phyloP scores from a whole-genome alignment of 2,888 invertebrate genomes.

The Xylophagus ater region DNA sequence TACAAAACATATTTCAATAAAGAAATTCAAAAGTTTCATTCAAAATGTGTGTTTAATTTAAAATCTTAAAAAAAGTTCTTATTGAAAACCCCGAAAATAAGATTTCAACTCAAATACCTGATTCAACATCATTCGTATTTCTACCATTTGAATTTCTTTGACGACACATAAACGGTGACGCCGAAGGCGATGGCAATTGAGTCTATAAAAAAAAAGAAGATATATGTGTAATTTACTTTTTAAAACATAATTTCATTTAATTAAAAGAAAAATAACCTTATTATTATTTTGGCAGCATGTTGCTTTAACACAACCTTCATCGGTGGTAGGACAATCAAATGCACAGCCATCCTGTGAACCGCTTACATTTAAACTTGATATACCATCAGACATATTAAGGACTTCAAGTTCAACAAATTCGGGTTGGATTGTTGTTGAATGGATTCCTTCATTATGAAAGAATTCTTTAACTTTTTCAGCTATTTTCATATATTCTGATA shows the following conservation, averaged over 20 bases:
- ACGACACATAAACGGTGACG: conserved; percentile 70
- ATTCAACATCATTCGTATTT: conserved; percentile 36
- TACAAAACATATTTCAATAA: too few species aligned
- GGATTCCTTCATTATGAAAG: conserved; percentile 97
- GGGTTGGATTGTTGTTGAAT: conserved; percentile 97
- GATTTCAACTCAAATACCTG: too few species aligned
- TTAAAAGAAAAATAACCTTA: conserved; percentile 25
- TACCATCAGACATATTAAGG: conserved; percentile 37
- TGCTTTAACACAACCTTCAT: conserved; percentile 70
- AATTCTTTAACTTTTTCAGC: conserved; percentile 94
- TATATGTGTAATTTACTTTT: not conserved
- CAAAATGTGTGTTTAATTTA: too few species aligned
- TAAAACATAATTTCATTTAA: conserved; percentile 1
- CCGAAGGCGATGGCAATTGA: conserved; percentile 60
- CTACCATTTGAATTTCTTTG: conserved; percentile 60
- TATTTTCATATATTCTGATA: conserved; percentile 94
- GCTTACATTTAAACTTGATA: conserved; percentile 41
- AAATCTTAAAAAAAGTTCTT: too few species aligned
- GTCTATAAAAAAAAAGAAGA: conserved; percentile 25
- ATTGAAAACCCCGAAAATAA: too few species aligned
- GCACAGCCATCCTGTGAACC: conserved; percentile 57
- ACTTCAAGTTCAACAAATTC: conserved; percentile 82
- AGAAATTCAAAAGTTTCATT: too few species aligned
- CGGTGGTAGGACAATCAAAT: conserved; percentile 76
- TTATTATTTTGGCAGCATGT: conserved; percentile 60